Evolutionary conservation across 1,140 invertebrate species (phyloP).

Genomic region (Tetraneura akinire): DNA sequence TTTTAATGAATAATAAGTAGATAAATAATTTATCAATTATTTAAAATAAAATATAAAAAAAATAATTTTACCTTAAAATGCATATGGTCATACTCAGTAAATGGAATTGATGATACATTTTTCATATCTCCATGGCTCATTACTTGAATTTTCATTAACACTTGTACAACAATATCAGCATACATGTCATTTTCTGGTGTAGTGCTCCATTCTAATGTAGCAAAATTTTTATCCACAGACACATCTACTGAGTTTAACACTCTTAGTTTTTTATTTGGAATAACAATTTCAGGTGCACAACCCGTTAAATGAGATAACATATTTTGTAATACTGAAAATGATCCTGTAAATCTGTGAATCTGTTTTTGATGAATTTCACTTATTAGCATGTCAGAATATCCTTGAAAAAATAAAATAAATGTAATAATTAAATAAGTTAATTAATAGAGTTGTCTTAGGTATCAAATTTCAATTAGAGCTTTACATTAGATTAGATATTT

Average conservation of each 20-base stretch:
- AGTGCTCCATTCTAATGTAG: conserved; percentile 87
- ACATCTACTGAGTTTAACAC: conserved; percentile 80
- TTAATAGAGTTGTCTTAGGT: conserved; percentile 33
- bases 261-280: conserved; percentile 72
- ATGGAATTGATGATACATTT: conserved; percentile 65
- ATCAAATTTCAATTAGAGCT: too few relatives aligned
- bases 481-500: too few relatives aligned
- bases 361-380: conserved; percentile 89
- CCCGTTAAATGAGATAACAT: conserved; percentile 82
- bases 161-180: conserved; percentile 90
- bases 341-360: conserved; percentile 84
- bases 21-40: neutral
- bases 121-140: conserved; percentile 57
- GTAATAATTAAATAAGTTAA: conserved; percentile 26
- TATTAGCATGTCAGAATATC: conserved; percentile 95
- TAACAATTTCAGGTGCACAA: conserved; percentile 68
- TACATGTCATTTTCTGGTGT: conserved; percentile 97
- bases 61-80: conserved; percentile 76
- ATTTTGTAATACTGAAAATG: conserved; percentile 76
- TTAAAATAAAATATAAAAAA: neutral
- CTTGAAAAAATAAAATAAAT: conserved; percentile 58
- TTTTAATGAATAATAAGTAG: neutral
- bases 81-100: conserved; percentile 74
- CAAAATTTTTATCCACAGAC: conserved; percentile 78
- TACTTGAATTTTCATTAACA: conserved; percentile 55